Conservation (phyloP, 2,113 vertebrate species). For the Chlamydotis undulata region DNA sequence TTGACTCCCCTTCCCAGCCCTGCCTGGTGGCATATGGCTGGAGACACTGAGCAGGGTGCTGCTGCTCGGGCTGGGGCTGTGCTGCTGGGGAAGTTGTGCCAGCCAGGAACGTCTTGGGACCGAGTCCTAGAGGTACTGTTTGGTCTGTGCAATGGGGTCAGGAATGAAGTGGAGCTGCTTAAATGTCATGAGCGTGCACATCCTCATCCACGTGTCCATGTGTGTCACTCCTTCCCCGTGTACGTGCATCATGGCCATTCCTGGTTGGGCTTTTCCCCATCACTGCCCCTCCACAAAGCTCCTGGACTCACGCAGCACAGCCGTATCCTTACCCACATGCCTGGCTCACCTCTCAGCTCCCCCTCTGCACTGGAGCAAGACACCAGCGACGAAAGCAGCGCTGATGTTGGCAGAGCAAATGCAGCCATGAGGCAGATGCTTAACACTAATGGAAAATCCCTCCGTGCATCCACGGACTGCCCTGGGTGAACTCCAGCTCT, state of each 20-base stretch:
- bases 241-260: fast-evolving
- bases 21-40: neutral
- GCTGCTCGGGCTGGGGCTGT: neutral
- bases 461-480: neutral
- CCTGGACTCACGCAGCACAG: no score
- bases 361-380: no score
- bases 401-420: neutral
- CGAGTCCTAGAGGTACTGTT: neutral
- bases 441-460: neutral
- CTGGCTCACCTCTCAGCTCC: neutral
- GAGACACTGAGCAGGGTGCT: neutral
- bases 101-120: neutral
- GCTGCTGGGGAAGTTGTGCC: neutral
- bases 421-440: neutral
- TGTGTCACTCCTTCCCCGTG: neutral
- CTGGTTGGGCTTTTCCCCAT: neutral
- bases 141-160: neutral
- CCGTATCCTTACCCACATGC: neutral
- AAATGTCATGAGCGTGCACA: neutral
- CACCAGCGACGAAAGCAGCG: neutral
- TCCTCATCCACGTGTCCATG: fast-evolving
- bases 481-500: neutral
- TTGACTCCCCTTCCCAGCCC: neutral
- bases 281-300: no score
- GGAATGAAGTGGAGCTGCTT: neutral